Evolutionary conservation across 2,113 vertebrate genomes (phyloP), one percentile per base, ranked within the genome.

Genomic region (human (Homo sapiens)): DNA sequence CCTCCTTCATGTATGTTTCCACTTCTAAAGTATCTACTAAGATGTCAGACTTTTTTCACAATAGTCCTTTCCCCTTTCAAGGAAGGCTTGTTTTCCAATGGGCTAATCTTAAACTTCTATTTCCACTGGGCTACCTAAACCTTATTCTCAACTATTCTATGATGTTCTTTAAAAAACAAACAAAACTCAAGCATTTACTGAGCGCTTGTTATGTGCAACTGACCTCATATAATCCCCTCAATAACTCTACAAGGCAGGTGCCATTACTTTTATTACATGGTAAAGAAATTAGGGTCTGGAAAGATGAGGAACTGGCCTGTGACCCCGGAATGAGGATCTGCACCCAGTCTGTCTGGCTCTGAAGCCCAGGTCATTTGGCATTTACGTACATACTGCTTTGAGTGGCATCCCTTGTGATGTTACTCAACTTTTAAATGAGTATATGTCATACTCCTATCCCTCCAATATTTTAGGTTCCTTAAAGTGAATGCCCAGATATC

Each of bases 161-260:
- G 50, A 78, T 89, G 9, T 57, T 90, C 75, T 95, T 95, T 52
- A 23, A 48, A 92, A 94, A 94, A 73, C 30, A 91, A 59, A 87
- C 35, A 43, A 82, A 84, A 25, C 38, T 43, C 84, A 92, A 75
- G 52, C 38, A 50, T 73, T 52, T 59, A 55, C 40, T 59, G 57
- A 95, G 38, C 43, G 27, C 40, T 73, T 95, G 38, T 27, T 73
- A 52, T 45, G 25, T 32, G 43, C 61, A 79, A 14, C 23, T 6
- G 16, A 83, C 18, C 55, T 79, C 55, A 43, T 52, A 7, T 45
- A 82, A 92, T 55, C 64, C n/a, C 84, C 59, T 73, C 4, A 50
- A 68, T 43, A 75, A 30, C 5, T 57, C 55, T 27, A 1, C 35
- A 50, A 85, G 76, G n/a, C 25, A 50, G 22, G 3, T 72, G 35